Evolutionary conservation across 2,888 invertebrate species (phyloP).

Genomic region (Zygaena filipendulae): DNA sequence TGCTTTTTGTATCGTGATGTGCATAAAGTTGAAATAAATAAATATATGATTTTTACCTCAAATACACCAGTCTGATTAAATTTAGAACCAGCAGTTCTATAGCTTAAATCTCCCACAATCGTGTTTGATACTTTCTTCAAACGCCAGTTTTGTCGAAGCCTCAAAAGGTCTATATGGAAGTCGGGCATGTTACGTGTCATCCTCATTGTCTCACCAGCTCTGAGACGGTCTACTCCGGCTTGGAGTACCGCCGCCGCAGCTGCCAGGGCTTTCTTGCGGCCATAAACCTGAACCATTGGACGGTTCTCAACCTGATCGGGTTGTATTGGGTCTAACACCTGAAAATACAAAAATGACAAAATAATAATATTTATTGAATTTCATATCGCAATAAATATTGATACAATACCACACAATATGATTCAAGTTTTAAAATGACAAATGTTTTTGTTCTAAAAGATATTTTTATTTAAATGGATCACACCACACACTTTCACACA

Average conservation of each 20-base stretch:
- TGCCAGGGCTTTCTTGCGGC: conserved; percentile 90
- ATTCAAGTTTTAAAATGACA: too few relatives aligned
- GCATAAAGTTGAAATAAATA: too few relatives aligned
- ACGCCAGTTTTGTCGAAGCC: conserved; percentile 93
- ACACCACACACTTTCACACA: too few relatives aligned
- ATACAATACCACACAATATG: too few relatives aligned
- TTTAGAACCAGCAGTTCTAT: conserved; percentile 94
- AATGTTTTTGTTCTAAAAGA: too few relatives aligned
- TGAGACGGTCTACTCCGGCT: conserved; percentile 87
- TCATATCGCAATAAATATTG: background rate
- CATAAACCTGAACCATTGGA: conserved; percentile 89
- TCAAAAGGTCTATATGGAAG: conserved; percentile 91
- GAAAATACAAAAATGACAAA: conserved; percentile 15
- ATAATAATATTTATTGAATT: background rate
- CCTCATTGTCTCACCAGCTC: conserved; percentile 82
- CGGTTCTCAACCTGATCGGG: conserved; percentile 86
- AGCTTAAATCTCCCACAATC: conserved; percentile 96
- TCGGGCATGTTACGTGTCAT: conserved; percentile 82
- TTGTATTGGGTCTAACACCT: conserved; percentile 86
- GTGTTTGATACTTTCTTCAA: conserved; percentile 96
- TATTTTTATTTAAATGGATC: too few relatives aligned
- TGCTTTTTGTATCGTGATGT: too few relatives aligned
- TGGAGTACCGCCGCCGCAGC: conserved; percentile 87
- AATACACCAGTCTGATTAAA: conserved; percentile 94
- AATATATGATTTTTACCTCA: too few relatives aligned